Percentiles rank a stretch among this genome's conserved stretches.
phyloP scores from a whole-genome alignment of 2,888 invertebrate genomes.

The Bhutanitis thaidina region DNA sequence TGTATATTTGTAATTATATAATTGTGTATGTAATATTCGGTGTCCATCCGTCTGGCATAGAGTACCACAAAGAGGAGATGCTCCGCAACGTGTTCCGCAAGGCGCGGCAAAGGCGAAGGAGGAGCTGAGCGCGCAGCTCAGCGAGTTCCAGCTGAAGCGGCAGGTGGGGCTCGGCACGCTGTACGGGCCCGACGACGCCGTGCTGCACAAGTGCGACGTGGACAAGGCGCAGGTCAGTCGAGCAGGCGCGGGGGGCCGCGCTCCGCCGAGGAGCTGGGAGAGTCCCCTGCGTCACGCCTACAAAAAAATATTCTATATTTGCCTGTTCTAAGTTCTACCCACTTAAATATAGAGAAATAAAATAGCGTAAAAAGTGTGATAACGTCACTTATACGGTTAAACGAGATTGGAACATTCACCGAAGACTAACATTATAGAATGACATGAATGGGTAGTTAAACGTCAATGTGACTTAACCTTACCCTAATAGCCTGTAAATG shows the following conservation, averaged over 20 bases:
- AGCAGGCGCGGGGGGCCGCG: background rate
- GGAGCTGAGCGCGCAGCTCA: slow-evolving; percentile 88
- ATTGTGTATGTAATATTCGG: background rate
- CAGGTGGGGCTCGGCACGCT: slow-evolving; percentile 93
- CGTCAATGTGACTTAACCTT: no score
- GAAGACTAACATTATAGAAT: no score
- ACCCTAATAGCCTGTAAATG: no score
- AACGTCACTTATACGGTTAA: no score
- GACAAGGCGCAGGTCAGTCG: slow-evolving; percentile 86
- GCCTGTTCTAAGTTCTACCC: no score
- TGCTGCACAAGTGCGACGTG: slow-evolving; percentile 87
- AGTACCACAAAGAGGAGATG: slow-evolving; percentile 93
- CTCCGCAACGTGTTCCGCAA: slow-evolving; percentile 94
- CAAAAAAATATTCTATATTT: no score
- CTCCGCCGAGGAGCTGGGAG: background rate
- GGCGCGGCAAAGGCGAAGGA: slow-evolving; percentile 91
- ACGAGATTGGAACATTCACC: no score
- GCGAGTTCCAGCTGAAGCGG: slow-evolving; percentile 93
- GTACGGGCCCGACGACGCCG: slow-evolving; percentile 91
- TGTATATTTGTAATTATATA: background rate
- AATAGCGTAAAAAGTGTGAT: no score
- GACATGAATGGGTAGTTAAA: no score
- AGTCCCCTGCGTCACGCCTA: no score
- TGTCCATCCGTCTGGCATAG: slow-evolving; percentile 46
- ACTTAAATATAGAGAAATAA: no score